Evolutionary conservation across 2,797 vertebrate species (phyloP).

Genomic region (Rhabdophis nuchalis): DNA sequence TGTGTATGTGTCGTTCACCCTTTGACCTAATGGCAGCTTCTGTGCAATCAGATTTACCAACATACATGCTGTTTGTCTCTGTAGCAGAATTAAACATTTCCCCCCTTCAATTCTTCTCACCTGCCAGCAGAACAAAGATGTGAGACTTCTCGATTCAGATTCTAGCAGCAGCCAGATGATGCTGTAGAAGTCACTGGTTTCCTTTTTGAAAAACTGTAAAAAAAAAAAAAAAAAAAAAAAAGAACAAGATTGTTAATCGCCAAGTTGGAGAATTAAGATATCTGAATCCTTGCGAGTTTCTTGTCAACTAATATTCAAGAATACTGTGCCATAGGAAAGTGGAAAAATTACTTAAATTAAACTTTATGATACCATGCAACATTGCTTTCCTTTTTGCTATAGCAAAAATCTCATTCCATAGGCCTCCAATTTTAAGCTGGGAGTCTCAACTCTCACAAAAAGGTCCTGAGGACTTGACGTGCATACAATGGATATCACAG

Average conservation of each 20-base stretch:
- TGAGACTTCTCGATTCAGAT: background rate
- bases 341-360: background rate
- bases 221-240: background rate
- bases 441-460: background rate
- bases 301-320: background rate
- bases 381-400: background rate
- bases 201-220: background rate
- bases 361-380: background rate
- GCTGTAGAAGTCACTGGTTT: background rate
- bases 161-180: background rate
- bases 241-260: background rate
- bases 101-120: background rate
- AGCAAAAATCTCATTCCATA: background rate
- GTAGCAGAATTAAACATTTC: background rate
- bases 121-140: background rate
- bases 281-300: background rate
- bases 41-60: background rate
- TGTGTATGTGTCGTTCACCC: background rate
- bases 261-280: background rate
- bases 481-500: background rate
- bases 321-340: background rate
- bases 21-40: background rate
- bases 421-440: background rate
- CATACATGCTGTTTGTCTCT: background rate
- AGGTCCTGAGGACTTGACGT: background rate